Conservation (phyloP, 2,888 invertebrate species). For the Teinopalpus imperialis region DNA sequence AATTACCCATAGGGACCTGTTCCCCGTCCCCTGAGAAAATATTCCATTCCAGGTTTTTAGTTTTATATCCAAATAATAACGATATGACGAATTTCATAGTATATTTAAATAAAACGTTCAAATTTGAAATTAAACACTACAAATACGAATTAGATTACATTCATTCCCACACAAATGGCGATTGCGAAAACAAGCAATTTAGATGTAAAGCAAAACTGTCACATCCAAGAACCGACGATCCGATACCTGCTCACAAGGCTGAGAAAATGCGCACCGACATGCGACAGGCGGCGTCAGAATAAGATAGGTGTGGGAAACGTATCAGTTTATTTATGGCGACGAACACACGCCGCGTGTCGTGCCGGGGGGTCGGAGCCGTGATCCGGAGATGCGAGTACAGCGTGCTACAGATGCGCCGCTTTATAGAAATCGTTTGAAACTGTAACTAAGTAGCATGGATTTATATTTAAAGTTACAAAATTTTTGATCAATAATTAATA, state of each 20-base stretch:
- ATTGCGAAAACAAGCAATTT: slow-evolving; percentile 11
- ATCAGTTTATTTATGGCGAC: background rate
- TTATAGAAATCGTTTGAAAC: too few species aligned
- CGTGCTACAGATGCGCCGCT: too few species aligned
- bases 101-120: too few species aligned
- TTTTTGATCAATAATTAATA: too few species aligned
- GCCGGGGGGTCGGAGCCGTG: slow-evolving; percentile 2
- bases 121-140: background rate
- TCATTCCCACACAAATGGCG: background rate
- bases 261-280: slow-evolving; percentile 12
- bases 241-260: slow-evolving; percentile 4
- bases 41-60: too few species aligned
- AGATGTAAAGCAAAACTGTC: slow-evolving; percentile 15
- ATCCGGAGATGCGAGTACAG: too few species aligned
- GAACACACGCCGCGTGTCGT: background rate
- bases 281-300: slow-evolving; percentile 1
- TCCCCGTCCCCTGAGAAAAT: too few species aligned
- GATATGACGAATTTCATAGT: too few species aligned
- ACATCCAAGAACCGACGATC: slow-evolving; percentile 1
- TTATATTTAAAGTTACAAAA: too few species aligned
- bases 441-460: too few species aligned
- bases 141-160: background rate
- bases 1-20: too few species aligned
- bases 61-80: too few species aligned
- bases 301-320: slow-evolving; percentile 13